Conservation (phyloP, 2,888 invertebrate species). For the Dastarcus helophoroides region DNA sequence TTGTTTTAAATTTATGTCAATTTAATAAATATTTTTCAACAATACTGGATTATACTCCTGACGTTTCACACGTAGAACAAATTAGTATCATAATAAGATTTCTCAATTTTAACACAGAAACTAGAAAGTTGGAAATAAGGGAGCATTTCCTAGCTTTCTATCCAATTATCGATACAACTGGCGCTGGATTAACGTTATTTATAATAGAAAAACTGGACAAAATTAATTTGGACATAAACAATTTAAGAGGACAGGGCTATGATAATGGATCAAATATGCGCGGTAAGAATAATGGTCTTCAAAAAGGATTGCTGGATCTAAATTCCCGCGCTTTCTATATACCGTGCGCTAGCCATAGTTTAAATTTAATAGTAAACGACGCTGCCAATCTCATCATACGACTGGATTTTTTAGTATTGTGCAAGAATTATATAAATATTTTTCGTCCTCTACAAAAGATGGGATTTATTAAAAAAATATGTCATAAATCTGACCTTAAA, state of each 20-base stretch:
- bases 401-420: slow-evolving; percentile 17
- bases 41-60: slow-evolving; percentile 21
- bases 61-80: slow-evolving; percentile 19
- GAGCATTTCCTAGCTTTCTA: slow-evolving; percentile 16
- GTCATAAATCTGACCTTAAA: slow-evolving; percentile 9
- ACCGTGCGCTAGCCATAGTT: slow-evolving; percentile 19
- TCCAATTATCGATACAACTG: slow-evolving; percentile 12
- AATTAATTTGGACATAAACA: slow-evolving; percentile 10
- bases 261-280: slow-evolving; percentile 18
- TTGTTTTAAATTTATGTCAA: slow-evolving; percentile 14
- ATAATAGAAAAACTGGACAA: slow-evolving; percentile 12
- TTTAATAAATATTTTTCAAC: slow-evolving; percentile 22
- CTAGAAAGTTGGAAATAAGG: slow-evolving; percentile 12
- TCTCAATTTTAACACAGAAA: slow-evolving; percentile 14
- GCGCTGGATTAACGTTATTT: slow-evolving; percentile 13
- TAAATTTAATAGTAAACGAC: slow-evolving; percentile 22
- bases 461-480: slow-evolving; percentile 10
- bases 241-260: slow-evolving; percentile 15
- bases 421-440: slow-evolving; percentile 19
- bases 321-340: slow-evolving; percentile 20
- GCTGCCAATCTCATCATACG: slow-evolving; percentile 14
- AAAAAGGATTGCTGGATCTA: slow-evolving; percentile 15
- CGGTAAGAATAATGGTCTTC: slow-evolving; percentile 17
- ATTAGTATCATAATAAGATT: slow-evolving; percentile 18
- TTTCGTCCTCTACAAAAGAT: slow-evolving; percentile 15